phyloP scores from a whole-genome alignment of 2,888 invertebrate species.

The Ophioninae sp. region DNA sequence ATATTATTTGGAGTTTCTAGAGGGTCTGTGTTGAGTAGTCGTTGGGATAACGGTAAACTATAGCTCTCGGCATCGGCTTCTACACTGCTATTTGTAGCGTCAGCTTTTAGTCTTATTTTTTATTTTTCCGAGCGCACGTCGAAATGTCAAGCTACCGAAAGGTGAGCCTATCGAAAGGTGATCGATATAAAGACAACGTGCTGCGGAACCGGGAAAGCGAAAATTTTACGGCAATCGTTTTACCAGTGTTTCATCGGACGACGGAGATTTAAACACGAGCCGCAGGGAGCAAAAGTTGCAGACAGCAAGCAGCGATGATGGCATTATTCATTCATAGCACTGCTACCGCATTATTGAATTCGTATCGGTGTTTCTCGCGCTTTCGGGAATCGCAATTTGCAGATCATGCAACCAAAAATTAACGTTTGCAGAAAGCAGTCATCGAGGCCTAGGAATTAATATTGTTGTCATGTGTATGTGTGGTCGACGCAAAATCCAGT shows the following conservation, averaged over 20 bases:
- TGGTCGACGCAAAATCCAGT: no score
- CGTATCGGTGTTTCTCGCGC: constrained; percentile 30
- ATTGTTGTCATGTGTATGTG: no score
- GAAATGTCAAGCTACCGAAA: constrained; percentile 54
- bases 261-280: constrained; percentile 34
- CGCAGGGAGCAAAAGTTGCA: constrained; percentile 19
- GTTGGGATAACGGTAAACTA: constrained; percentile 31
- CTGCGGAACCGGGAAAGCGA: constrained; percentile 21
- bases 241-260: constrained; percentile 35
- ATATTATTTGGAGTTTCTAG: constrained; percentile 32
- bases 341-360: constrained; percentile 27
- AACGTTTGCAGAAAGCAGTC: no score
- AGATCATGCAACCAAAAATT: constrained; percentile 44
- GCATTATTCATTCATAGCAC: constrained; percentile 49
- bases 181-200: constrained; percentile 27
- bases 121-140: constrained; percentile 52
- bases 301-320: constrained; percentile 48
- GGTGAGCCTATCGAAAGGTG: constrained; percentile 53
- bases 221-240: constrained; percentile 49
- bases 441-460: no score
- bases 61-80: constrained; percentile 34
- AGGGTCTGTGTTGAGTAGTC: constrained; percentile 13
- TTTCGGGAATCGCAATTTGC: constrained; percentile 32
- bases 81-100: constrained; percentile 44
- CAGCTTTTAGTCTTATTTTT: constrained; percentile 53